Percentiles rank a stretch among this genome's conserved stretches.
phyloP scores from a whole-genome alignment of 1,140 invertebrate species.

The Cryptotermes secundus region DNA sequence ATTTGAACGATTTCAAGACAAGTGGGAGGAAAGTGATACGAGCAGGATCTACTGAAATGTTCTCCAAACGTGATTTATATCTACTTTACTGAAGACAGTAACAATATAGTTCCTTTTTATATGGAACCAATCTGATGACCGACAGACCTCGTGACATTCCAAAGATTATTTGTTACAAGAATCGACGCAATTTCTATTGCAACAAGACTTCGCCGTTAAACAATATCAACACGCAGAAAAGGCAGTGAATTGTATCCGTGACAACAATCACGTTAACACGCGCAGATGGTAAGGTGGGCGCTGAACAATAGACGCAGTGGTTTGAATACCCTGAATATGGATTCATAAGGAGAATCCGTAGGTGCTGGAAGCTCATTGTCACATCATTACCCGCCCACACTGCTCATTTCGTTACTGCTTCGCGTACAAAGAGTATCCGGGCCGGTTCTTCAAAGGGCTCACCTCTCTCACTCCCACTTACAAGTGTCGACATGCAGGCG shows the following conservation, averaged over 20 bases:
- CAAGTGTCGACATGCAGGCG: background rate
- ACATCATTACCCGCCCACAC: background rate
- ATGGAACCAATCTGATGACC: too few relatives aligned
- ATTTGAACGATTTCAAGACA: too few relatives aligned
- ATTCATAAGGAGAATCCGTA: background rate
- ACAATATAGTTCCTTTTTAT: too few relatives aligned
- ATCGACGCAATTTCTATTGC: background rate
- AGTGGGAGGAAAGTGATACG: too few relatives aligned
- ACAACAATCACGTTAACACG: background rate
- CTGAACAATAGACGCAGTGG: background rate
- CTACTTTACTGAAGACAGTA: too few relatives aligned
- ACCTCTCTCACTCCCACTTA: background rate
- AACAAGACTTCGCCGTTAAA: background rate
- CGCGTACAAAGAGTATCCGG: background rate
- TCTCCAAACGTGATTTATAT: too few relatives aligned
- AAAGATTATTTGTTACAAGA: too few relatives aligned
- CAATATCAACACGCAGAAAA: background rate
- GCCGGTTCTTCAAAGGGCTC: background rate
- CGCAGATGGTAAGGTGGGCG: background rate
- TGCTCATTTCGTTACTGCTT: background rate
- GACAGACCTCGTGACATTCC: too few relatives aligned
- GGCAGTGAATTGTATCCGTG: background rate
- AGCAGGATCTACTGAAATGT: too few relatives aligned
- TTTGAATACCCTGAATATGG: background rate
- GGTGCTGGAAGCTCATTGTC: background rate